These are phyloP conservation scores for Centropus unirufus DNA, from an alignment of 2,113 vertebrate species.

Conservation along the genomic window DNA sequence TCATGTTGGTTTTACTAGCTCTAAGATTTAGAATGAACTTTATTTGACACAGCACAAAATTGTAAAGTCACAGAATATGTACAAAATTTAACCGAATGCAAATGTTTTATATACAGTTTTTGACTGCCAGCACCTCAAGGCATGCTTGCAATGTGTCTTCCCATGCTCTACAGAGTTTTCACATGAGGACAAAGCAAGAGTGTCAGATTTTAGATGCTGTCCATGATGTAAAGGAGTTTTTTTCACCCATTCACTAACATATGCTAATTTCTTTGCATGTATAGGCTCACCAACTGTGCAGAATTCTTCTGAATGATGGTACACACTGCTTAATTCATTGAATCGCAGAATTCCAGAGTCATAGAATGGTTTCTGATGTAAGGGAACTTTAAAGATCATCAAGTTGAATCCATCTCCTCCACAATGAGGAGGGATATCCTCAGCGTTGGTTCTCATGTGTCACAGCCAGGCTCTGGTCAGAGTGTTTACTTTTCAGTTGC, in stretches of 20 bases:
- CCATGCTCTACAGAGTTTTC: neutral
- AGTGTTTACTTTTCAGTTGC: neutral
- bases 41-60: neutral
- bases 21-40: neutral
- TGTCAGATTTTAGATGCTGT: neutral
- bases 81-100: neutral
- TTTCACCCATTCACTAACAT: neutral
- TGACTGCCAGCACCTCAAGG: neutral
- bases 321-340: neutral
- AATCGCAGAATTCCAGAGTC: neutral
- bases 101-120: neutral
- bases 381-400: neutral
- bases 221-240: neutral
- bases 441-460: neutral
- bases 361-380: neutral
- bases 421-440: too few species aligned
- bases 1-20: neutral
- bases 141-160: neutral
- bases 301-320: neutral
- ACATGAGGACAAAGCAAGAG: neutral
- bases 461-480: neutral
- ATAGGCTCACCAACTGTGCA: neutral
- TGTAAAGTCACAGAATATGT: rapidly evolving
- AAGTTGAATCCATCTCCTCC: neutral
- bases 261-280: rapidly evolving